Evolutionary conservation across 2,888 invertebrate genomes (phyloP), one percentile per base, ranked within the genome.

Genomic region (Priocnemis perturbator): DNA sequence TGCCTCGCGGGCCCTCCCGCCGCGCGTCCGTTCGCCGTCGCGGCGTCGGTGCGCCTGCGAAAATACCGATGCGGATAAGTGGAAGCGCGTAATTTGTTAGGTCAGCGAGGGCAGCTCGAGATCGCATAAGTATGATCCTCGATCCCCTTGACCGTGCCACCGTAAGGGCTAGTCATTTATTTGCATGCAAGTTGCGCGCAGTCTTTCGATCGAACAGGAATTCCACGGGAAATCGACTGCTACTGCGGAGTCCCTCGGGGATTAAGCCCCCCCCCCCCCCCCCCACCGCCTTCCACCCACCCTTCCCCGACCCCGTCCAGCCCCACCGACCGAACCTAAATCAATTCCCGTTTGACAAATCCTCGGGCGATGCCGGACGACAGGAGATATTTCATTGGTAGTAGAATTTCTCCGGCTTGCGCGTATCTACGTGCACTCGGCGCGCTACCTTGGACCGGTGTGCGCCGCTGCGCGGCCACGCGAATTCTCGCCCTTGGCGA

Each of bases 271-370:
- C 50, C 19, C 50, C n/a, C 19, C 17, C 17, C 50, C 55, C 5
- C 23, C 15, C n/a, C n/a, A n/a, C 48, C 48, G 73, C 73, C 64
- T 17, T 17, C 17, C 4, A 47, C 17, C 2, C 50, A 5, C 55
- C n/a, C 26, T 20, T 55, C 11, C 23, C 55, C 14, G 23, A 21
- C 23, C 55, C 17, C 55, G 26, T 23, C 55, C 55, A 21, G 3
- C 19, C 50, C 50, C 50, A 4, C 19, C 17, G 15, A 21, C 61
- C 62, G 79, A 65, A 82, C 83, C 82, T 83, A 84, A 86, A 86
- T 86, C 85, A 86, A 86, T 86, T 85, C 85, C 77, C 74, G 77
- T 79, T 78, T 81, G 83, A 83, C 84, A 85, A 85, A 85, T 86
- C 85, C 81, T 82, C 79, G 75, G 80, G 73, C 75, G 82, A 83